Evolutionary conservation across 2,888 invertebrate genomes (phyloP), one percentile per base, ranked within the genome.

Genomic region (Apodemia zela): DNA sequence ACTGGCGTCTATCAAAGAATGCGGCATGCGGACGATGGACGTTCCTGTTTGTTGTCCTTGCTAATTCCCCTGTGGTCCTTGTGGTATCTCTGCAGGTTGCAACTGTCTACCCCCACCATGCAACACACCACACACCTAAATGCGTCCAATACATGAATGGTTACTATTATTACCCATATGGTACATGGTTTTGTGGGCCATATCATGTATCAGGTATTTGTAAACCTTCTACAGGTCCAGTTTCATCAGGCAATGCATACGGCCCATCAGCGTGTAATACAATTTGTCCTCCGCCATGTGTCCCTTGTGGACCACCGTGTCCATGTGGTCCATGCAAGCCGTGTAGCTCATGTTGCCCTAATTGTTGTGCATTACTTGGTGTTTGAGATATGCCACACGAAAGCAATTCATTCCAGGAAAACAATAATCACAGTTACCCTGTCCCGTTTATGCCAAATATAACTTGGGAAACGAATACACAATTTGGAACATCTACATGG

Each of bases 161-260:
- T 1, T 88, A 89, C 69, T 88, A 86, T 65, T 88, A 88, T 68
- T 88, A 88, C 60, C 87, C 87, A 0, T 88, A 88, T 61, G 88
- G 87, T 2, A 80, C 75, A 58, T 88, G 88, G 88, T 87, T 85
- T 69, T 87, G 87, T 59, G 87, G 88, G 0, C 87, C 88, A 0
- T 87, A 87, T 8, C 25, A 17, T 87, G 88, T 67, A 60, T 87
- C 5, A 85, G 86, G 58, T 84, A 82, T 68, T 85, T 87, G 84
- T 87, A 87, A 2, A 87, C 88, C 68, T 87, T 85, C 65, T 87
- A 88, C 68, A 87, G 71, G 69, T 5, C 66, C 65, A 13, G 63
- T 49, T 49, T 17, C 68, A 45, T 63, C 68, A n/a, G 45, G 73
- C 0, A 84, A 82, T 3, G 75, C 75, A 3, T 85, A 85, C 64